phyloP scores from a whole-genome alignment of 2,113 vertebrate species.

The Irena cyanogastra region DNA sequence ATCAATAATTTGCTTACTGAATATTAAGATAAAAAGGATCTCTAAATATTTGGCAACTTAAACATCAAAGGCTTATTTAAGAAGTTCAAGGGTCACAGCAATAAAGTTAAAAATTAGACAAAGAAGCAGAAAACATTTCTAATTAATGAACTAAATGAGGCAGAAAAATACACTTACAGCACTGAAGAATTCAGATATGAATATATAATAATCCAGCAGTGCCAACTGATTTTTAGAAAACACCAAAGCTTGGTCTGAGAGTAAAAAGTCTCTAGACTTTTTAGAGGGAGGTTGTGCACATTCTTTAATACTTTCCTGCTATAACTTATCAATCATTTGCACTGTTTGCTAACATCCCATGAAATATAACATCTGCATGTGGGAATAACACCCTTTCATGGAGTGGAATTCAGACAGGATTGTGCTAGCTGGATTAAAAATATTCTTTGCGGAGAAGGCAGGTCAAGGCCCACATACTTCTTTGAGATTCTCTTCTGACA shows the following conservation, averaged over 20 bases:
- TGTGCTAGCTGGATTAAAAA: not conserved
- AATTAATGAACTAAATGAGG: not conserved
- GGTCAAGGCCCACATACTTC: not conserved
- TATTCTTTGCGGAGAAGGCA: not conserved
- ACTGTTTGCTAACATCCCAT: not conserved
- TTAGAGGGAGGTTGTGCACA: not conserved
- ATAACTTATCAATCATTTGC: not conserved
- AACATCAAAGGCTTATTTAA: not conserved
- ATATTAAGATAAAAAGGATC: not conserved
- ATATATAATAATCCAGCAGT: not conserved
- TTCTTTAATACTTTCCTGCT: not conserved
- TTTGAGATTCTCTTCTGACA: not conserved
- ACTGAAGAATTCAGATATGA: not conserved
- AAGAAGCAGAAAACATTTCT: not conserved
- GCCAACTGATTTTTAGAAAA: not conserved
- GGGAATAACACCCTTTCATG: not conserved
- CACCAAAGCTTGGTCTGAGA: not conserved
- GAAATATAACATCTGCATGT: not conserved
- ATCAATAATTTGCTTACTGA: not conserved
- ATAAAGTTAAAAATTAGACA: constrained; percentile 32
- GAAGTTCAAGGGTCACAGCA: not conserved
- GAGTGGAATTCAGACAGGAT: not conserved
- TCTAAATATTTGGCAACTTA: not conserved
- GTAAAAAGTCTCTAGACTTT: not conserved
- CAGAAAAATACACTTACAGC: not conserved